phyloP scores from a whole-genome alignment of 2,113 vertebrate genomes.

The Lamprotornis superbus region DNA sequence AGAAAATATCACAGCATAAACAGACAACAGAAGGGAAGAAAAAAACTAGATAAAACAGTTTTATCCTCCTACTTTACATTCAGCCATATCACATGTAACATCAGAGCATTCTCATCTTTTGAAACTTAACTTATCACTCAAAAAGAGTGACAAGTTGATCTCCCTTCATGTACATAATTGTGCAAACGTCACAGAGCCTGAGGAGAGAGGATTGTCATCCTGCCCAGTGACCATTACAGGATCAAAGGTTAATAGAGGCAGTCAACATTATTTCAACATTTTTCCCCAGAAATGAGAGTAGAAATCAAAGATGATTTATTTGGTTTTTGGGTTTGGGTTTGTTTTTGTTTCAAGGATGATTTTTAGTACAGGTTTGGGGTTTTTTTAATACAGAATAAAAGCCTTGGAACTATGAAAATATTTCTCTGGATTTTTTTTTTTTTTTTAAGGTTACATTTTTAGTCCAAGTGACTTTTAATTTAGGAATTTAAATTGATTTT shows the following conservation, averaged over 20 bases:
- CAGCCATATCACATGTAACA: slow-evolving; percentile 36
- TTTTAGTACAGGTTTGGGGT: not conserved
- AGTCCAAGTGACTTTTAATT: slow-evolving; percentile 23
- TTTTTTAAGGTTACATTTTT: slow-evolving; percentile 25
- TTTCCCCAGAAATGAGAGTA: not conserved
- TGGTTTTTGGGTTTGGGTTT: not conserved
- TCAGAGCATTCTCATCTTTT: slow-evolving; percentile 11
- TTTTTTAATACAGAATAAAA: not conserved
- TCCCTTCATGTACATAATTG: not conserved
- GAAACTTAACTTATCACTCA: not conserved
- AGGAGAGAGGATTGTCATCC: not conserved
- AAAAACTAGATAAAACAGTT: slow-evolving; percentile 64
- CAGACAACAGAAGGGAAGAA: slow-evolving; percentile 62
- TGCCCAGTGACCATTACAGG: not conserved
- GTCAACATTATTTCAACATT: not conserved
- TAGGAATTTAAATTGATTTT: slow-evolving; percentile 15
- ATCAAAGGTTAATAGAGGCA: not conserved
- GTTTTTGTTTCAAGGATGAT: not conserved
- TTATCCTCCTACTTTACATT: slow-evolving; percentile 60
- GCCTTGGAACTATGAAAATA: not conserved
- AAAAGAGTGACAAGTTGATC: not conserved
- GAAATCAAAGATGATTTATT: not conserved
- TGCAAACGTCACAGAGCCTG: not conserved
- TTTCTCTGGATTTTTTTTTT: not conserved
- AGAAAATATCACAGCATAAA: slow-evolving; percentile 69